Evolutionary conservation across 2,113 vertebrate species (phyloP).

Genomic region (Hiodon alosoides): DNA sequence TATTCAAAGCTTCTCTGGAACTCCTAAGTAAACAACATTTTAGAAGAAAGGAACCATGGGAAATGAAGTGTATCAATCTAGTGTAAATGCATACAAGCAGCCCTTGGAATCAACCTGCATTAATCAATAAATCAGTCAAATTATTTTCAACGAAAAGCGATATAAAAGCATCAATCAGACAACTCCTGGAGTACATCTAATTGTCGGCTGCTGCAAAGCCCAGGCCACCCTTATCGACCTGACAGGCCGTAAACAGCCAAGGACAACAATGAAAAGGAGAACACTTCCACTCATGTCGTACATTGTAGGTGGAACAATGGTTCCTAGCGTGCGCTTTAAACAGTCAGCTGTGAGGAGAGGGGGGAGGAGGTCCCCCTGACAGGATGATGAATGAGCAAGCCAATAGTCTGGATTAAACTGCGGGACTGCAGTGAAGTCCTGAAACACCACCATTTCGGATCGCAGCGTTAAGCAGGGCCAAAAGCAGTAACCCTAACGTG

Average conservation of each 20-base stretch:
- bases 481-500: too few species aligned
- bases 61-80: neutral
- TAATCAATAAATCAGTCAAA: too few species aligned
- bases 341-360: neutral
- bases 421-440: neutral
- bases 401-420: neutral
- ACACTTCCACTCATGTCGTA: neutral
- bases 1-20: neutral
- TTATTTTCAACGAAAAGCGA: too few species aligned
- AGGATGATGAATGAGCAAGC: slow-evolving; percentile 19
- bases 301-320: neutral
- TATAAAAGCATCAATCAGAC: neutral
- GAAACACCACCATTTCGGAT: too few species aligned
- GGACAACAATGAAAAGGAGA: slow-evolving; percentile 2
- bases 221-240: neutral
- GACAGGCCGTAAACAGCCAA: neutral
- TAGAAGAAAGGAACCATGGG: neutral
- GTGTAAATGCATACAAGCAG: neutral
- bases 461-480: neutral
- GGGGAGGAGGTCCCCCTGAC: neutral
- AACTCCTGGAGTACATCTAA: neutral
- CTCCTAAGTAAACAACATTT: neutral
- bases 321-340: neutral
- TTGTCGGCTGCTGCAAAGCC: neutral
- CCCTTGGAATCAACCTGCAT: neutral